A percentile compares a stretch with the other conserved stretches of the same genome.
These are phyloP conservation scores for Apodemus agrarius DNA, from an alignment of 2,797 vertebrate species.

Conservation along the genomic window DNA sequence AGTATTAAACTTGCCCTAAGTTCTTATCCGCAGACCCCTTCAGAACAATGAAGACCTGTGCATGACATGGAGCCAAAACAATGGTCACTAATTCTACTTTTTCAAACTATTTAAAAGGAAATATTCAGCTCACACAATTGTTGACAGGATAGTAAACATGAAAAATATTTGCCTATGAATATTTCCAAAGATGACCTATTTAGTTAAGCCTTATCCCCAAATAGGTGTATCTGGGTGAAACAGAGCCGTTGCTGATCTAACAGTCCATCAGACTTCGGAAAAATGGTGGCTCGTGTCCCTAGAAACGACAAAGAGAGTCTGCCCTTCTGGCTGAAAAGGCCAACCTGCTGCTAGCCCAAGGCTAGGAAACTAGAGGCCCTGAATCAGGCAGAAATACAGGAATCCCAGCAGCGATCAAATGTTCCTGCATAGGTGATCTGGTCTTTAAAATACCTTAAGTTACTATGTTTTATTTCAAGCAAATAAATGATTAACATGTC, in stretches of 20 bases:
- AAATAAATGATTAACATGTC: not conserved
- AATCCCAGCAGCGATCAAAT: not conserved
- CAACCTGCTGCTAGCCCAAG: not conserved
- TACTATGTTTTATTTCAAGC: not conserved
- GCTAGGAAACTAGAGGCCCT: not conserved
- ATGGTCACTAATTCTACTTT: not conserved
- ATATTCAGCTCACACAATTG: not conserved
- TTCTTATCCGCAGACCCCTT: not conserved
- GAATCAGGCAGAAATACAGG: not conserved
- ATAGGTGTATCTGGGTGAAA: not conserved
- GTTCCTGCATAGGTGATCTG: not conserved
- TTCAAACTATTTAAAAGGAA: not conserved
- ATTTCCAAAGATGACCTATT: conserved; percentile 17
- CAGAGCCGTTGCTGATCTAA: not conserved
- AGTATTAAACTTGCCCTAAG: not conserved
- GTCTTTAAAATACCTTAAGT: not conserved
- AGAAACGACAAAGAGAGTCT: not conserved
- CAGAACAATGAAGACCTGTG: not conserved
- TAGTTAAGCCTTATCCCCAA: not conserved
- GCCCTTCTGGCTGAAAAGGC: not conserved
- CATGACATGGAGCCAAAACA: not conserved
- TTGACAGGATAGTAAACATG: not conserved
- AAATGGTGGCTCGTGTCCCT: not conserved
- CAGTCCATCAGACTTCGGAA: not conserved
- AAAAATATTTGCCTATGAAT: not conserved